Evolutionary conservation across 2,113 vertebrate species (phyloP), one percentile per base, ranked within the genome.

Genomic region (Ploceus nigricollis): DNA sequence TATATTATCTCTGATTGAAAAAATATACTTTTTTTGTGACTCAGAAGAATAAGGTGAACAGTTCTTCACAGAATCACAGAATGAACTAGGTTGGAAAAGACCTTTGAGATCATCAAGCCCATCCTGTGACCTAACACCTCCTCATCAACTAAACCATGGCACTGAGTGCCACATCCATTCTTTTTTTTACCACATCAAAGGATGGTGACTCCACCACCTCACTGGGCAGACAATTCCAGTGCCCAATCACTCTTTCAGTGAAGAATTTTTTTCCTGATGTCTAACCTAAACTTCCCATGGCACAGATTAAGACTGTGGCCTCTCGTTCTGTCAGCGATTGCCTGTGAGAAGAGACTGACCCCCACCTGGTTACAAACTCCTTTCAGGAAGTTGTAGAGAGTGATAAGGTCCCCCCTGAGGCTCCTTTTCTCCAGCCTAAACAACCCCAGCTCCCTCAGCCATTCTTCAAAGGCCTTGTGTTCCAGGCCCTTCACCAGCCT

Each of bases 271-370:
- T 64, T 25, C 39, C 17, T 37, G 11, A 45, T 22, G 17, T 39
- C 28, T 33, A 54, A 39, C 14, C 27, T 54, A 27, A 84, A 54
- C 40, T 73, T 73, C 10, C 28, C 19, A n/a, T 23, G 30, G 40
- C 5, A 9, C 40, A 73, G 23, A 11, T 54, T 22, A 18, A 15
- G 27, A 54, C n/a, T 27, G 14, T 23, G 22, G 16, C 50, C 12
- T 64, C 50, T 73, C 1, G 1, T n/a, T 73, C 69, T 47, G 9
- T 39, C 39, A 71, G 56, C 8, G 1, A 24, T 1, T 63, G 27
- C 27, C 14, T 11, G 4, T 3, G 22, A 54, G 23, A 45, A 72
- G 48, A 54, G 40, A 18, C 7, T 0, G 1, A 53, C 4, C 12
- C n/a, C 8, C 10, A 47, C 19, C 18, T 47, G 48, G 18, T 10